Conservation (phyloP, 2,797 vertebrate genomes). For the Diplodus sargus region DNA sequence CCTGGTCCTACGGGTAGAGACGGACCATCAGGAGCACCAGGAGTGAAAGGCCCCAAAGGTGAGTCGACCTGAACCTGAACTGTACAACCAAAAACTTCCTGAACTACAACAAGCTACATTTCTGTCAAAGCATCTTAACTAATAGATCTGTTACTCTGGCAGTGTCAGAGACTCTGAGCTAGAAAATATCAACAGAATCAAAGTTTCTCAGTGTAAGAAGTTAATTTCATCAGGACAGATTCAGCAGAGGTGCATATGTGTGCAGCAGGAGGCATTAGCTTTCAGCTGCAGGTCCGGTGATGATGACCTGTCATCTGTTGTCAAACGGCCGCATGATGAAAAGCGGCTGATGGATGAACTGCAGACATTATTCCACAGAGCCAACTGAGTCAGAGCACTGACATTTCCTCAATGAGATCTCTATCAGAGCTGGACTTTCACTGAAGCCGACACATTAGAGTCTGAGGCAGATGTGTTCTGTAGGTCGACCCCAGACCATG, state of each 20-base stretch:
- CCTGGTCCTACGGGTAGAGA: conserved; percentile 48
- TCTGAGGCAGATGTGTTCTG: background rate
- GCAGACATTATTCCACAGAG: conserved; percentile 28
- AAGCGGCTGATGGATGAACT: conserved; percentile 45
- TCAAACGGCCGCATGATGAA: conserved; percentile 45
- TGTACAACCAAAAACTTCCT: background rate
- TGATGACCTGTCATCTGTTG: conserved; percentile 57
- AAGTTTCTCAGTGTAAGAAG: background rate
- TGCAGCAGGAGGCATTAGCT: conserved; percentile 47
- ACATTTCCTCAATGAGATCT: conserved; percentile 61
- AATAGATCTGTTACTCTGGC: too few species aligned
- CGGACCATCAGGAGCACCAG: conserved; percentile 39
- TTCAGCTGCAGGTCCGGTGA: conserved; percentile 32
- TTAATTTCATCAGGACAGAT: background rate
- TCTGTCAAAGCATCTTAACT: background rate
- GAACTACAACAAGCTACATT: background rate
- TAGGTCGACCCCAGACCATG: conserved; percentile 2
- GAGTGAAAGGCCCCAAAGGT: conserved; percentile 68
- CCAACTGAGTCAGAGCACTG: conserved; percentile 35
- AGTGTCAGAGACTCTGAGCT: too few species aligned
- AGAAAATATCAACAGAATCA: background rate
- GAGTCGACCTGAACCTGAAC: conserved; percentile 6
- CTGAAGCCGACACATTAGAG: conserved; percentile 25
- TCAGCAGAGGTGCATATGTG: background rate
- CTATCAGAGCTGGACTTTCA: conserved; percentile 38